These are phyloP conservation scores for Xiphophorus birchmanni DNA, from an alignment of 2,797 vertebrate genomes.

Conservation along the genomic window DNA sequence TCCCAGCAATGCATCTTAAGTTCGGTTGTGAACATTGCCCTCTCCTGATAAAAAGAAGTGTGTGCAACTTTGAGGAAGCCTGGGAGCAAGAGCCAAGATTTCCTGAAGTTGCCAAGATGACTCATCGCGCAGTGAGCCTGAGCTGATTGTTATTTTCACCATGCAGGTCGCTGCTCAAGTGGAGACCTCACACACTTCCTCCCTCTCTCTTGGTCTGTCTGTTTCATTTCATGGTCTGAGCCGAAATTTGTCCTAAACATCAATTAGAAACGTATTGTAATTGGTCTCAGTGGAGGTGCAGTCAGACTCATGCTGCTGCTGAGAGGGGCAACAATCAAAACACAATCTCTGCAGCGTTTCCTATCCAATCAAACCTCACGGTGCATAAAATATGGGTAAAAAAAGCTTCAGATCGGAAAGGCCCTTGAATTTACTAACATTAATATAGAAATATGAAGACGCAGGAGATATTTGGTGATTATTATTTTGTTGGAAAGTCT, in stretches of 20 bases:
- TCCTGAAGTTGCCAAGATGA: conserved; percentile 68
- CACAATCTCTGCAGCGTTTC: conserved; percentile 23
- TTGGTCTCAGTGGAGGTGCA: conserved; percentile 47
- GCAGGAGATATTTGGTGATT: no score
- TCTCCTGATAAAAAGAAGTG: conserved; percentile 74
- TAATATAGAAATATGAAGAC: neutral
- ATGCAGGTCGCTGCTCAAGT: conserved; percentile 61
- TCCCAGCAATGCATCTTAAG: conserved; percentile 37
- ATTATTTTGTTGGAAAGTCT: neutral
- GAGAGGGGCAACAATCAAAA: conserved; percentile 43
- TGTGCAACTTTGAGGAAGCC: conserved; percentile 64
- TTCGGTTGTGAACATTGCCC: conserved; percentile 74
- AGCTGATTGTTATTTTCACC: conserved; percentile 73
- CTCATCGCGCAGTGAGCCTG: conserved; percentile 59
- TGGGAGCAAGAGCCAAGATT: conserved; percentile 53
- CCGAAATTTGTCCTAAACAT: conserved; percentile 47
- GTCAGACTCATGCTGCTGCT: conserved; percentile 36
- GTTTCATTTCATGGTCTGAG: conserved; percentile 44
- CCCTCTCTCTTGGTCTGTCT: conserved; percentile 31
- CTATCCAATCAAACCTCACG: conserved; percentile 11
- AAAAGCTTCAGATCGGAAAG: neutral
- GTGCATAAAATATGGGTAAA: conserved; percentile 4
- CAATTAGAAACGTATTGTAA: conserved; percentile 59
- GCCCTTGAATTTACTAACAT: conserved; percentile 1
- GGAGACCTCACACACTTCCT: conserved; percentile 48